Conservation (phyloP, 2,888 invertebrate species). For the Nineta flava region DNA sequence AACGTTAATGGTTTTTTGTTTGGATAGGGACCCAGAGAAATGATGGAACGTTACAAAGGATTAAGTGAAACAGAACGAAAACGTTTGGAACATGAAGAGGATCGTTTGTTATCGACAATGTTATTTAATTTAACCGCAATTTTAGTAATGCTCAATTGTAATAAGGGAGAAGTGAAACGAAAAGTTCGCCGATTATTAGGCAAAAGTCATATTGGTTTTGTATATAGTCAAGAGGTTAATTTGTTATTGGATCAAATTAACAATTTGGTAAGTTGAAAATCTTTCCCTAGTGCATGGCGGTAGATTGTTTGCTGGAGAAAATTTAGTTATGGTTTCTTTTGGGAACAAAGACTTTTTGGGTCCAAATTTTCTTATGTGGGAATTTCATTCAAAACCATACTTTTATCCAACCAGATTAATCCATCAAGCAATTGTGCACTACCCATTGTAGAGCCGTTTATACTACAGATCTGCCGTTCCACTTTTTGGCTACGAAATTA, state of each 20-base stretch:
- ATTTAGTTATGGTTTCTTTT: too few species aligned
- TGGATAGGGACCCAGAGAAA: conserved; percentile 76
- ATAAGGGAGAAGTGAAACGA: conserved; percentile 66
- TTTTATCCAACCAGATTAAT: too few species aligned
- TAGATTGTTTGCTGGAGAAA: background rate
- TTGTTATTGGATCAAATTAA: conserved; percentile 87
- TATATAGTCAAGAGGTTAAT: conserved; percentile 96
- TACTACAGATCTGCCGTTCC: too few species aligned
- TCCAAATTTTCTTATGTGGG: too few species aligned
- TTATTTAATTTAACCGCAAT: conserved; percentile 93
- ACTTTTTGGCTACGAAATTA: too few species aligned
- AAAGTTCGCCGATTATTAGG: conserved; percentile 85
- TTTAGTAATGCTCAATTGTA: conserved; percentile 82
- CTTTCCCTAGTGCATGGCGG: too few species aligned
- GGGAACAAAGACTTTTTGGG: too few species aligned
- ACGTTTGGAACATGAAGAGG: conserved; percentile 94
- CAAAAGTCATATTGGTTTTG: conserved; percentile 95
- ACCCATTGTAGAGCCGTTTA: too few species aligned
- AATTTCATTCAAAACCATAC: too few species aligned
- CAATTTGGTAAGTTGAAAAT: conserved; percentile 80
- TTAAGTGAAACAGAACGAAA: conserved; percentile 86
- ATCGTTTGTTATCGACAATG: conserved; percentile 84
- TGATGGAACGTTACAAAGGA: conserved; percentile 96
- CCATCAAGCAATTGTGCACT: too few species aligned
- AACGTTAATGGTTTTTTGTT: conserved; percentile 5